Base-by-base conservation (phyloP, 1,140 invertebrate genomes). In the Chrysomallon squamiferum region DNA sequence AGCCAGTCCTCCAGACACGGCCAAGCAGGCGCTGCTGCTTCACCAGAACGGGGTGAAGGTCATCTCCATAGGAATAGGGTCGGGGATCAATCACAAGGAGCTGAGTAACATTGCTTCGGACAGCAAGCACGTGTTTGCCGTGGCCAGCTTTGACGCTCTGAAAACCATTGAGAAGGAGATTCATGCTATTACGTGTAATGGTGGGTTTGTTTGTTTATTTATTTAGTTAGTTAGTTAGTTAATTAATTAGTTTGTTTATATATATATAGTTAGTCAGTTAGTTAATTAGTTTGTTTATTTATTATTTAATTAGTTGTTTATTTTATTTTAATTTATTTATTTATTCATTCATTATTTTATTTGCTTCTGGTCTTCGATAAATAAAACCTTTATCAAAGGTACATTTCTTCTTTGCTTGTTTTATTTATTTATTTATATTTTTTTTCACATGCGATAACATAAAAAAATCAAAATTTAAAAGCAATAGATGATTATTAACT, bases 51-150 rank as follows among this genome's bases (percentile, higher is more conserved):
- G 62, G 6, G 71, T 69, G 2, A 60, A 65, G 32, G 62, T 76
- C 0, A 67, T 68, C 18, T 59, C 69, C 3, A 57, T 76, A 20
- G 74, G 74, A 13, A 72, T 76, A 20, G 74, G 74, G 1, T 57
- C 13, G 11, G 29, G 27, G 18, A 59, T 74, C 11, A 62, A 66
- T 15, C 18, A 32, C 15, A 32, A 38, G 3, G 74, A 76, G 49
- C 58, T 76, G 5, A 62, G 66, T 4, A 59, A 7, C 25, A 72
- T 76, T 7, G 74, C 74, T 5, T 56, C 65, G 4, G 65, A 66
- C 32, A 50, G 33, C 11, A 41, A 66, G 20, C 66, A 72, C 41
- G 72, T 70, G 15, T 70, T 70, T 25, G 62, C 59, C 20, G 71
- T 75, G 2, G 52, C 13, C 6, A 62, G 52, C n/a, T 77, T 77